phyloP scores from a whole-genome alignment of 2,797 vertebrate genomes.

The Bovichtus variegatus region DNA sequence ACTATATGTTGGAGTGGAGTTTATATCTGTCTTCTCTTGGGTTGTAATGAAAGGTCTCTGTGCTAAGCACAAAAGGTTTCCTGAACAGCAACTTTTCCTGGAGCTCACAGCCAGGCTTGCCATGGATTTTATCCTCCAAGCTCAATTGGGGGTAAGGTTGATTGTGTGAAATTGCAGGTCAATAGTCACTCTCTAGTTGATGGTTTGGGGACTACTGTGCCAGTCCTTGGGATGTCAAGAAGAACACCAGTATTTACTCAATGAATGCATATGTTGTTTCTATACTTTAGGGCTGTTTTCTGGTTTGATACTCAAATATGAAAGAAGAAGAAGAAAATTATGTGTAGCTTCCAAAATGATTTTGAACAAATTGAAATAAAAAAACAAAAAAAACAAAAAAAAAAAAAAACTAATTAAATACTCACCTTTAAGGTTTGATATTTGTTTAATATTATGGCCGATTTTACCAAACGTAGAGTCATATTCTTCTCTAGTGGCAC shows the following conservation, averaged over 20 bases:
- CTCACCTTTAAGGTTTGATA: neutral
- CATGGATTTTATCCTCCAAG: conserved; percentile 25
- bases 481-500: neutral
- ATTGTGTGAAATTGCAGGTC: conserved; percentile 53
- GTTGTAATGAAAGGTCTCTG: conserved; percentile 48
- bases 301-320: neutral
- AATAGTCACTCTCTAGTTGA: conserved; percentile 36
- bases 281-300: neutral
- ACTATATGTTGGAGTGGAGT: conserved; percentile 24
- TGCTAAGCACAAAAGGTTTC: conserved; percentile 33
- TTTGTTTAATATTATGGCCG: neutral
- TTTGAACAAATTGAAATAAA: neutral
- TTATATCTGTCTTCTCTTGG: conserved; percentile 10
- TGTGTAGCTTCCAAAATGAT: neutral
- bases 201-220: conserved; percentile 34
- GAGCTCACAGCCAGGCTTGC: conserved; percentile 1
- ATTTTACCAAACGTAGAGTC: conserved; percentile 22
- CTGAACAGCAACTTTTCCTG: conserved; percentile 28
- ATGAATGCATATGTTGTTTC: neutral
- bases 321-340: neutral
- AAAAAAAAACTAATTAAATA: neutral
- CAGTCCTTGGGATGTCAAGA: conserved; percentile 1
- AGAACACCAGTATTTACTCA: conserved; percentile 14
- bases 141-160: conserved; percentile 33
- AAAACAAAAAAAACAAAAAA: too few relatives aligned